A percentile compares a stretch with the other conserved stretches of the same genome.
Evolutionary conservation across 1,140 invertebrate genomes (phyloP).

Genomic region (Pseudomyrmex concolor): DNA sequence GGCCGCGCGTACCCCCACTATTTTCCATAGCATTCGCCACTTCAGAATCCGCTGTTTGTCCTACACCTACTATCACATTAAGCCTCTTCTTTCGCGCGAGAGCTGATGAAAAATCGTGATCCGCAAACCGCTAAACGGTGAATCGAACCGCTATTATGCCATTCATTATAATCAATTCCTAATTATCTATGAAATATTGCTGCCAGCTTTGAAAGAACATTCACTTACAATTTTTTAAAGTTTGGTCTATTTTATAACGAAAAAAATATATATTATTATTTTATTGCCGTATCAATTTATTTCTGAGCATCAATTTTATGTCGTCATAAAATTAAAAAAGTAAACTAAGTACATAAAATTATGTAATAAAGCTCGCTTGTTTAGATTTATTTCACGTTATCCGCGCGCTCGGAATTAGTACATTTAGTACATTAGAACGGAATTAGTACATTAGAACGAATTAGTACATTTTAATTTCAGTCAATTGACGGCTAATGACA

Average conservation of each 20-base stretch:
- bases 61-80: conserved; percentile 71
- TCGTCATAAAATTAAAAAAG: background rate
- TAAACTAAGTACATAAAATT: background rate
- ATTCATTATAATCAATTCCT: background rate
- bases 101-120: conserved; percentile 27
- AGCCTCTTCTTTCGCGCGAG: conserved; percentile 33
- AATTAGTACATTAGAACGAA: conserved; percentile 70
- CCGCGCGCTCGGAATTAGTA: conserved; percentile 66
- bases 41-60: conserved; percentile 74
- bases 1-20: conserved; percentile 68
- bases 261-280: background rate
- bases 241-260: background rate
- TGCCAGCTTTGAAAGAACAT: background rate
- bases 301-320: background rate
- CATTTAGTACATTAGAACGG: too few species aligned
- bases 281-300: background rate
- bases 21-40: conserved; percentile 70
- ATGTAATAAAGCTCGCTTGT: background rate
- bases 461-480: conserved; percentile 67
- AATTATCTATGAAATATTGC: background rate
- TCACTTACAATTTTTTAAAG: background rate
- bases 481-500: conserved; percentile 64
- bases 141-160: conserved; percentile 3
- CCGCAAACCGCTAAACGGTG: background rate
- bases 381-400: conserved; percentile 3